phyloP scores from a whole-genome alignment of 2,888 invertebrate genomes.

The Barypeithes pellucidus region DNA sequence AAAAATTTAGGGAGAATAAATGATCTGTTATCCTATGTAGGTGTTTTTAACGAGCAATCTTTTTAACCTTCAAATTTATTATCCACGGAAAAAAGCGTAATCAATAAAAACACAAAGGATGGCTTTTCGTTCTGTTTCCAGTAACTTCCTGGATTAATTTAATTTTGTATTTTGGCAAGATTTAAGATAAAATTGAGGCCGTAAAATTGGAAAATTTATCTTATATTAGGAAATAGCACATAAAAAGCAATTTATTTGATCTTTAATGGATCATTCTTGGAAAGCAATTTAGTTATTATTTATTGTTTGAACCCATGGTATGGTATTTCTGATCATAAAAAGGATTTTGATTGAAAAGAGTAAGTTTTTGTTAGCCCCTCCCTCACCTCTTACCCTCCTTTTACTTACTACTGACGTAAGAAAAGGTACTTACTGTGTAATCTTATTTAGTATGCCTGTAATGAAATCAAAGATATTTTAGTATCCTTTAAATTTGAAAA shows the following conservation, averaged over 20 bases:
- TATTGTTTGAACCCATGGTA: neutral
- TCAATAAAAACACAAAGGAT: neutral
- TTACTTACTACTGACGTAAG: no score
- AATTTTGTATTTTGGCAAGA: slow-evolving; percentile 1
- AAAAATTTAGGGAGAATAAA: neutral
- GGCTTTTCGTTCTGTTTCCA: neutral
- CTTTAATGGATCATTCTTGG: neutral
- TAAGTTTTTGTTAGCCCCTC: no score
- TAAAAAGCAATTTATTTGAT: neutral
- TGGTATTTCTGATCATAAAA: no score
- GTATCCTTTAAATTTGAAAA: no score
- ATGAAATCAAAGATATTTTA: no score
- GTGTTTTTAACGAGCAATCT: neutral
- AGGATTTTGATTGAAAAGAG: no score
- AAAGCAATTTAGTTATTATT: neutral
- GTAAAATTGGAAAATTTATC: neutral
- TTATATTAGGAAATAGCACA: neutral
- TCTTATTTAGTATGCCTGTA: no score
- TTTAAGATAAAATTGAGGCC: neutral
- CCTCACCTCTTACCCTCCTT: no score
- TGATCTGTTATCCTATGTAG: neutral
- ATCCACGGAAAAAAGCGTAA: neutral
- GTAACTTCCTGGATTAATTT: slow-evolving; percentile 1
- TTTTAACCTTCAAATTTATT: slow-evolving; percentile 2
- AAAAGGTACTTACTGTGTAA: no score